Base-by-base conservation (phyloP, 2,113 vertebrate species). In the Aegotheles bennettii region DNA sequence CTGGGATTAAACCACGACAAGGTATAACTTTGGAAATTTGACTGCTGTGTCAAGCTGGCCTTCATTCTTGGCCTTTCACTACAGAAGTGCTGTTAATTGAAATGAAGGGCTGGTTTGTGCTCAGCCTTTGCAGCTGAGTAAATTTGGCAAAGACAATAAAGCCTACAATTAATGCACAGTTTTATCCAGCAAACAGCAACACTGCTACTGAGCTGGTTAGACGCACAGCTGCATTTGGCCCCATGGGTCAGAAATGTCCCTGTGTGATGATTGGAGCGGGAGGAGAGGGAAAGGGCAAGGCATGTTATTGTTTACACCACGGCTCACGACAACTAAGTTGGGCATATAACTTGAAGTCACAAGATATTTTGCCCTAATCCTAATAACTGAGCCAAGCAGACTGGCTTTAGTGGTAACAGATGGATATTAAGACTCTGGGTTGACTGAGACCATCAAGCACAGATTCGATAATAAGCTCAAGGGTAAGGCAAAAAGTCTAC, bases 381-480 rank as follows among this genome's bases (percentile, higher is more conserved):
- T 89, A 92, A 93, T 86, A 94, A 95, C 79, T 67, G 76, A 92
- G 68, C n/a, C 42, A 63, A 38, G 76, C 92, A 94, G 86, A 70
- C 80, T 78, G 68, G 83, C 71, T 95, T 94, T 93, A 93, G 79
- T 1, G 0, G 51, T 74, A 90, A 77, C 94, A 95, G 96, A 95
- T 94, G 95, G 95, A 86, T 93, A 79, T 83, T 96, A 96, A 96
- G 90, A 88, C 94, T 87, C 57, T 65, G 42, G 18, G 63, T 38
- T 92, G 86, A 60, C 88, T 75, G 78, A 90, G 70, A 90, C 84
- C 28, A 73, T 93, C 74, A 91, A 61, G 78, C 74, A 48, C 68
- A 84, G 88, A 89, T 93, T 86, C 91, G 65, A 64, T 95, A 96
- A 97, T 84, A 92, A 83, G 92, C 88, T 96, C 88, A 95, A 92